Evolutionary conservation across 2,113 vertebrate species (phyloP), one percentile per base, ranked within the genome.

Genomic region (Melozone crissalis): DNA sequence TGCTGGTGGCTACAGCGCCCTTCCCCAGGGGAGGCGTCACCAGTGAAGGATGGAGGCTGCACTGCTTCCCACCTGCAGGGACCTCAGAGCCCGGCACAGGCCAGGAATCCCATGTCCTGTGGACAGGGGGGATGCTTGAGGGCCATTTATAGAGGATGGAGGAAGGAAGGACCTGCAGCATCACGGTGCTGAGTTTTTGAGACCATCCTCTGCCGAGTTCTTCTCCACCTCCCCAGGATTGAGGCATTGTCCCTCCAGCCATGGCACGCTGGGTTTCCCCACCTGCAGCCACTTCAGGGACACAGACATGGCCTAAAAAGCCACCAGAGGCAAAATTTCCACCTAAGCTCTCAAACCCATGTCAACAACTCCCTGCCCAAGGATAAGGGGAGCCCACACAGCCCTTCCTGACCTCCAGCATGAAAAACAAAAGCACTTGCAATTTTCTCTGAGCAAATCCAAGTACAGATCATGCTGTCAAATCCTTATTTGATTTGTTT

Each of bases 401-500:
- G 81, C 57, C 8, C 39, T 74, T 74, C 61, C 22, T 54, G 63
- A 62, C 49, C 62, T 82, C 39, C 66, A 75, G 49, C 78, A n/a
- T 1, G 1, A 78, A 82, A 62, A 68, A 24, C 39, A 65, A 78
- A 93, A 93, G 33, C 49, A 43, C 47, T 65, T 84, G 69, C 73
- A 52, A 63, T 94, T 94, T 93, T 76, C 55, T 90, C 68, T 28
- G 85, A 94, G 57, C 81, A 94, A 93, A 91, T 39, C 51, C 27
- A 82, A 84, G 69, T 4, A 51, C 71, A 94, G 84, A 91, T 65
- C 78, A 44, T 24, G 49, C 80, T 93, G 88, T 92, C 86, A 86
- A 58, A 71, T 13, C 18, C n/a, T 85, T 90, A 92, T 83, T 93
- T 90, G 75, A 92, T 88, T 93, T 83, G 85, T 84, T 90, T 87